Conservation (phyloP, 2,888 invertebrate genomes). For the Ophioninae sp. region DNA sequence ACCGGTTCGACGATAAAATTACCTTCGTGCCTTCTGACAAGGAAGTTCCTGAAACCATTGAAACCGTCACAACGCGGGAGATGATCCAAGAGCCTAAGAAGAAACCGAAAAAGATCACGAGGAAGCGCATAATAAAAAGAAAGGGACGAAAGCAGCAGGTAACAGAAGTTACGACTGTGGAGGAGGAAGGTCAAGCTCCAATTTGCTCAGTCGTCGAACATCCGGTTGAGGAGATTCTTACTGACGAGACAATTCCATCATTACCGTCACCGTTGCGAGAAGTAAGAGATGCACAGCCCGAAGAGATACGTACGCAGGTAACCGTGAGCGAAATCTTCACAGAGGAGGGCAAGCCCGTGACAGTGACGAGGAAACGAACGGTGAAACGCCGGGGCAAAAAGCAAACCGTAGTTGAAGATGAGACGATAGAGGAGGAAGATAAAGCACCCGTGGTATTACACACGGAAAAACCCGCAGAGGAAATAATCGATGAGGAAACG, state of each 20-base stretch:
- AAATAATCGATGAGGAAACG: slow-evolving; percentile 78
- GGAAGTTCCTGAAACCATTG: slow-evolving; percentile 65
- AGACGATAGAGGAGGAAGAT: slow-evolving; percentile 63
- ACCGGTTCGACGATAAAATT: slow-evolving; percentile 65
- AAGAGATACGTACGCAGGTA: slow-evolving; percentile 75
- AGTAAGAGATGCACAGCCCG: slow-evolving; percentile 68
- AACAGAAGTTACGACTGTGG: slow-evolving; percentile 65
- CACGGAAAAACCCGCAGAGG: slow-evolving; percentile 68
- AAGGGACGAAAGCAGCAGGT: slow-evolving; percentile 76
- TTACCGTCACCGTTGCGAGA: slow-evolving; percentile 16
- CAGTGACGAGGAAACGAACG: slow-evolving; percentile 62
- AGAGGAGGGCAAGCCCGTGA: slow-evolving; percentile 74
- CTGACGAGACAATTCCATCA: slow-evolving; percentile 66
- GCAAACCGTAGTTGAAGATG: slow-evolving; percentile 73
- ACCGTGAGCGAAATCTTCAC: slow-evolving; percentile 74
- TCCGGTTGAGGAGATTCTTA: slow-evolving; percentile 61
- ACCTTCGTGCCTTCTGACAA: slow-evolving; percentile 65
- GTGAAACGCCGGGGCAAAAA: slow-evolving; percentile 73
- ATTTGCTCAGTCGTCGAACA: slow-evolving; percentile 68
- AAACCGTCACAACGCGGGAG: slow-evolving; percentile 66
- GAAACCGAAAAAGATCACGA: slow-evolving; percentile 77
- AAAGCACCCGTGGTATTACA: slow-evolving; percentile 74
- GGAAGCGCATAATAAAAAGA: slow-evolving; percentile 74
- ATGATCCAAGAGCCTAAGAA: slow-evolving; percentile 64
- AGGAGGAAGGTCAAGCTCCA: slow-evolving; percentile 70